Evolutionary conservation across 2,888 invertebrate genomes (phyloP), one percentile per base, ranked within the genome.

Genomic region (Gari tellinella): DNA sequence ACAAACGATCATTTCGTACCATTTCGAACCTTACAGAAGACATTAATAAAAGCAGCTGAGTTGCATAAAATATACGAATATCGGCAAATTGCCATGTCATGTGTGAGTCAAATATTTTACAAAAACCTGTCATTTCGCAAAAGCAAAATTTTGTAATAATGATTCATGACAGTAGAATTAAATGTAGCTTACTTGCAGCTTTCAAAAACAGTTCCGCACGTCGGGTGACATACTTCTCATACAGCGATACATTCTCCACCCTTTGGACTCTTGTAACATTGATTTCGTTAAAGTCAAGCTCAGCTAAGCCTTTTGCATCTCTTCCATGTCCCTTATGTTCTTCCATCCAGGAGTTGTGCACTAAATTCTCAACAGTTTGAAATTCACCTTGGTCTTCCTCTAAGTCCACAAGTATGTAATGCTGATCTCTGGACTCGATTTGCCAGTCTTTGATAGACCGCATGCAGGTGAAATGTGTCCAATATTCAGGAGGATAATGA

Each of bases 211-310:
- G 23, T 3, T 62, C 21, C 45, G 81, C 77, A 21, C 83, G 73
- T 15, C 64, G 68, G 23, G 72, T 68, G 4, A 52, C 48, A 48
- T 88, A 88, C 25, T 58, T 64, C 48, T 78, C 77, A 77, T 81
- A 88, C 15, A 86, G 41, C 15, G 68, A 56, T 14, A 81, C 56
- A 63, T 88, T 84, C 53, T 88, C 88, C 23, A 88, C 53, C 25
- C 88, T 63, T 38, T 87, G 68, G 21, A 88, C 74, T 41, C 82
- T 79, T 0, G 64, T 75, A 2, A 88, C 80, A 61, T 83, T 77
- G 12, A 86, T 48, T 19, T 17, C 45, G 19, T 55, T 68, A 56
- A 62, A 78, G 10, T 43, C 49, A 1, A 80, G 43, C 2, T 65
- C 57, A 3, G 17, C 49, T 0, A 85, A 52, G 0, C 74, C 74